Percentiles rank a stretch among this genome's conserved stretches.
phyloP scores from a whole-genome alignment of 2,113 vertebrate genomes.

The Amblyornis subalaris region DNA sequence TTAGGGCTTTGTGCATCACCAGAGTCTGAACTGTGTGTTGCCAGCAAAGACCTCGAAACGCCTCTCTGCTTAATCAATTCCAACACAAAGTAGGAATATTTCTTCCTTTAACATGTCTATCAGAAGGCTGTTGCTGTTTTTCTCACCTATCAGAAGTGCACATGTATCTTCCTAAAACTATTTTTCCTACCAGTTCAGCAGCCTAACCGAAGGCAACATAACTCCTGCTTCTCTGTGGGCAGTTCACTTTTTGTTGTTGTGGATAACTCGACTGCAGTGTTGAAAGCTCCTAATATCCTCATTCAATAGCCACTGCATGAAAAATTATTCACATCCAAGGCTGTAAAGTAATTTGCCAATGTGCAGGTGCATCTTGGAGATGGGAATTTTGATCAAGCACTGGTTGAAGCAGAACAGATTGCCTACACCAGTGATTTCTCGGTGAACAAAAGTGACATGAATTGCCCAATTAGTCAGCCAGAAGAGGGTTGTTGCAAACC shows the following conservation, averaged over 20 bases:
- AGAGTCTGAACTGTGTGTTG: neutral
- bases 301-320: neutral
- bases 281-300: constrained; percentile 14
- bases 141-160: neutral
- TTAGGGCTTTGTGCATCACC: neutral
- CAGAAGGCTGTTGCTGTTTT: neutral
- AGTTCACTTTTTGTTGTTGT: rapidly evolving
- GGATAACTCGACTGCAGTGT: neutral
- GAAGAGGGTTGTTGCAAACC: neutral
- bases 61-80: neutral
- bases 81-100: neutral
- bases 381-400: constrained; percentile 22
- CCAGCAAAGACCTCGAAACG: neutral
- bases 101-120: neutral
- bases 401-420: constrained; percentile 41
- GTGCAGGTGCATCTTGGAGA: constrained; percentile 8
- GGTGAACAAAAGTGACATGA: neutral
- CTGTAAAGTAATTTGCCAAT: constrained; percentile 34
- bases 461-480: neutral
- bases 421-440: neutral
- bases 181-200: neutral
- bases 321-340: constrained; percentile 21
- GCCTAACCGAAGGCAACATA: neutral
- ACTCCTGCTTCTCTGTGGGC: neutral
- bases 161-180: neutral